phyloP scores from a whole-genome alignment of 1,140 invertebrate species.

The Bicyclus anynana region DNA sequence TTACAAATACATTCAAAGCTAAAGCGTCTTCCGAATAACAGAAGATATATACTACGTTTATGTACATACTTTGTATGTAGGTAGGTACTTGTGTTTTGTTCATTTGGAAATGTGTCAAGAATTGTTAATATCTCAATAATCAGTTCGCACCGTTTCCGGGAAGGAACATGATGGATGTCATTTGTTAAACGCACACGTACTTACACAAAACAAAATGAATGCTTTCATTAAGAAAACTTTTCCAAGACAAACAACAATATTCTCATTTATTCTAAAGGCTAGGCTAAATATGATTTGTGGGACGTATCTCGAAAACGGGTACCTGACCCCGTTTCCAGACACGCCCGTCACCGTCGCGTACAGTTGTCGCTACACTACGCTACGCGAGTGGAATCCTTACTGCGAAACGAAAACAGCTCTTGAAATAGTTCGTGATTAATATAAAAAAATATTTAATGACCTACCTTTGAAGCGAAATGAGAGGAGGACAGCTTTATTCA shows the following conservation, averaged over 20 bases:
- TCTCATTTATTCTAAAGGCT: constrained; percentile 28
- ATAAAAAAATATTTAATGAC: background rate
- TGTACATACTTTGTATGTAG: no score
- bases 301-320: constrained; percentile 34
- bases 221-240: constrained; percentile 7
- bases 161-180: background rate
- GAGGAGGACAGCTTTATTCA: no score
- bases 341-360: constrained; percentile 13
- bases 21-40: no score
- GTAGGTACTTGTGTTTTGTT: background rate
- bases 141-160: background rate
- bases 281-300: constrained; percentile 56
- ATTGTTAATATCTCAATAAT: background rate
- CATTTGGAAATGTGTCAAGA: background rate
- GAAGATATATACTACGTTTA: no score
- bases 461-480: no score
- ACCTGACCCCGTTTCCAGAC: constrained; percentile 47
- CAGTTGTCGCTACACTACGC: constrained; percentile 31
- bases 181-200: background rate
- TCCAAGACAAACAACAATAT: constrained; percentile 37
- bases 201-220: background rate
- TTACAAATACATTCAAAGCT: no score
- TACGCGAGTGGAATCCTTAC: constrained; percentile 19
- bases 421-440: constrained; percentile 10
- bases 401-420: constrained; percentile 3